Conservation (phyloP, 2,888 invertebrate species). For the Thumatha senex region DNA sequence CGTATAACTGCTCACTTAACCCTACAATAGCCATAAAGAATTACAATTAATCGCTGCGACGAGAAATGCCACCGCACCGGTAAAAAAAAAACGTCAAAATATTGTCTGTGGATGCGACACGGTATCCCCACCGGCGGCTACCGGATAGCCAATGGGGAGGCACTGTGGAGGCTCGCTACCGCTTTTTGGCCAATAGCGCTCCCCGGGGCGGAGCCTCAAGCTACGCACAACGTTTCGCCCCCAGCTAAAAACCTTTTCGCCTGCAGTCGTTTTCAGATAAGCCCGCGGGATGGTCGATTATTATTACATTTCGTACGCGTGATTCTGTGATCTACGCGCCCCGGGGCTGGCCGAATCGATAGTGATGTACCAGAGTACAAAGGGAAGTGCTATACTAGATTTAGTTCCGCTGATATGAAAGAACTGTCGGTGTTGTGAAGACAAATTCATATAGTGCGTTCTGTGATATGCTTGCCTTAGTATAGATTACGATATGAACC, state of each 20-base stretch:
- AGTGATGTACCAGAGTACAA: conserved; percentile 63
- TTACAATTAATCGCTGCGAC: conserved; percentile 80
- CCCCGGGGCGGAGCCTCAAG: conserved; percentile 79
- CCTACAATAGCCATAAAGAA: conserved; percentile 80
- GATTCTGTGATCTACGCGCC: conserved; percentile 74
- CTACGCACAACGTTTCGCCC: conserved; percentile 78
- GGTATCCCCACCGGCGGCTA: conserved; percentile 63
- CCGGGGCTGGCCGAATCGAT: conserved; percentile 70
- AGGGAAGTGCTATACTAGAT: conserved; percentile 51
- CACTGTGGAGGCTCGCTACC: conserved; percentile 60
- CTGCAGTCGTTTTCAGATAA: conserved; percentile 83
- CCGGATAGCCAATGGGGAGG: conserved; percentile 71
- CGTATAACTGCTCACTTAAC: conserved; percentile 77
- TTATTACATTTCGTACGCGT: conserved; percentile 77
- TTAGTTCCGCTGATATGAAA: conserved; percentile 41
- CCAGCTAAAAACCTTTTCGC: conserved; percentile 81
- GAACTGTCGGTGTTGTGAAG: conserved; percentile 57
- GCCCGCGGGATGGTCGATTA: conserved; percentile 82
- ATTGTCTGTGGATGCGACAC: conserved; percentile 64
- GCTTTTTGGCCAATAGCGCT: conserved; percentile 71
- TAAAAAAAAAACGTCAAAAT: conserved; percentile 80
- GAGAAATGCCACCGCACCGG: conserved; percentile 75
- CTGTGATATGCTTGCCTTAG: conserved; percentile 82
- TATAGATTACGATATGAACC: conserved; percentile 76
- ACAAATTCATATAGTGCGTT: conserved; percentile 48